Evolutionary conservation across 2,113 vertebrate species (phyloP), one percentile per base, ranked within the genome.

Genomic region (Chaetura pelagica): DNA sequence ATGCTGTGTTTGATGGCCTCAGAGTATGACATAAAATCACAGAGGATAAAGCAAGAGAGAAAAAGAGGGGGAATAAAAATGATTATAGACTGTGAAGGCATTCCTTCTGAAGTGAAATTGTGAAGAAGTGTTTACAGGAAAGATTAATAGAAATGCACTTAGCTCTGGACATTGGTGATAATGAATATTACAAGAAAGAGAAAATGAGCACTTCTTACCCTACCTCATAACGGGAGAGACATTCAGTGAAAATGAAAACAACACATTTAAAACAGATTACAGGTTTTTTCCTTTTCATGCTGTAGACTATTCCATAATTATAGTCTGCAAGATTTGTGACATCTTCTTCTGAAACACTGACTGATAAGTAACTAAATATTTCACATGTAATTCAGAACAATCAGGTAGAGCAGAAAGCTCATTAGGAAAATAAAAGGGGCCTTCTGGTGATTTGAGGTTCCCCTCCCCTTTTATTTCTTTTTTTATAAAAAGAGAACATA

Each of bases 201-300:
- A 88, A 96, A 92, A 94, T 48, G 51, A 91, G 32, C 57, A 49
- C 68, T 81, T 91, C 51, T 88, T 66, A 61, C 38, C 23, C 38
- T 57, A 12, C 72, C 54, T 87, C 14, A 1, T 75, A 90, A 93
- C 27, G 86, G 71, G 34, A 96, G 51, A 86, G 63, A 80, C 29
- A 52, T 76, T 90, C 48, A 78, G 44, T n/a, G 75, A 93, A 94
- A 96, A 90, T 61, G 59, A 93, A 94, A 96, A 80, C 54, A 89
- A 19, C 68, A 90, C 49, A 89, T 95, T 90, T 93, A 68, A 90
- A 84, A 71, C 9, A 13, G 75, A 92, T 89, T 72, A 64, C 40
- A 89, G 64, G 57, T 51, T 85, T 90, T 87, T 74, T 71, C 51
- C 51, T 92, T 86, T 75, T 35, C 69, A 51, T 66, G 20, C n/a